Evolutionary conservation across 2,888 invertebrate genomes (phyloP), one percentile per base, ranked within the genome.

Genomic region (Drosophila koepferae): DNA sequence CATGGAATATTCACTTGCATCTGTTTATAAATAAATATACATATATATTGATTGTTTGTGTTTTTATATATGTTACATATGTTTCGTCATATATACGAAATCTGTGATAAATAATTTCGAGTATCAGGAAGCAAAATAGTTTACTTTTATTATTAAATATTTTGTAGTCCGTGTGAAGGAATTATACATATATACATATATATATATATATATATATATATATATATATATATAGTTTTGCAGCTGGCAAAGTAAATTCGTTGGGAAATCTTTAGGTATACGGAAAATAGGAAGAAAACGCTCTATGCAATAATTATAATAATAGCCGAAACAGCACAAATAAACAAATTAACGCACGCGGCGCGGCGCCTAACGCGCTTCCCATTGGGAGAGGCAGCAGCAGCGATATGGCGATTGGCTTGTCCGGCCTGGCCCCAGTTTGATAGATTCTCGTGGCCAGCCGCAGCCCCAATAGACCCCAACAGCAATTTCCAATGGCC

Each of bases 321-420:
- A 75, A 85, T 75, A 72, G 82, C 80, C 58, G 71, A 65, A 81
- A 60, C 64, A 63, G 80, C 67, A 65, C 54, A 81, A 87, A 82
- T 87, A 86, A 87, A 87, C 87, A 85, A 82, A 72, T 68, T 56
- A 62, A 71, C 56, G 80, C 77, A 63, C 74, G 63, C 72, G 51
- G 51, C 74, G 63, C 69, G 51, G 51, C 85, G 79, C 82, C 68
- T 76, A 89, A 86, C 89, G 86, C 82, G 81, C 87, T 86, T 84
- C 72, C 77, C 77, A 81, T 86, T 89, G 86, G 80, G 82, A 79
- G 77, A 82, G 84, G 81, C 80, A 51, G 62, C 49, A 16, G 66
- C 49, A 16, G 16, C 55, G 36, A 9, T 46, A 31, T 40, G 38
- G 49, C 63, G 44, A 71, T 55, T 62, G 40, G 56, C 51, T 16